Conservation (phyloP, 2,113 vertebrate genomes). For the Mesembrinibis cayennensis region DNA sequence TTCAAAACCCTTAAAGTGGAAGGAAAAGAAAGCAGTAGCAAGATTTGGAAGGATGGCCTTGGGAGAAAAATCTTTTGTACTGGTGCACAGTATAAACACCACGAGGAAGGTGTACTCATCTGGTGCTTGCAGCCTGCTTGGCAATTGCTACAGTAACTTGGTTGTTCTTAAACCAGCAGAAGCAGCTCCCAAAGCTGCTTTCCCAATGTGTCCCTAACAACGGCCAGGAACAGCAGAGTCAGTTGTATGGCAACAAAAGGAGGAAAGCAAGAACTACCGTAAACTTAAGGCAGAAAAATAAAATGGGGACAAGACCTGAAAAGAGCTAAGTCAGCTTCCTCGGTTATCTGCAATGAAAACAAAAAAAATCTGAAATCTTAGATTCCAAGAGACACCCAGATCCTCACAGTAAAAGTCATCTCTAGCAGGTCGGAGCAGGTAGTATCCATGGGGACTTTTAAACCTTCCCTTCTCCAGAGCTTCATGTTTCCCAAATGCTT, state of each 20-base stretch:
- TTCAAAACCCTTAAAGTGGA: not conserved
- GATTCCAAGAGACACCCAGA: not conserved
- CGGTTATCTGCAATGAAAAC: not conserved
- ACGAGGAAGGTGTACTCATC: not conserved
- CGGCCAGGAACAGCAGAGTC: fast-evolving
- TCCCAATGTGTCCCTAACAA: not conserved
- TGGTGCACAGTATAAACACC: not conserved
- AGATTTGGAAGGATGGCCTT: not conserved
- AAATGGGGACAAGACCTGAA: not conserved
- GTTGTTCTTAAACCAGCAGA: not conserved
- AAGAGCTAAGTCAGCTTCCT: not conserved
- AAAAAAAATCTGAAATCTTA: not conserved
- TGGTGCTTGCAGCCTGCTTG: not conserved
- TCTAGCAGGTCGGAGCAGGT: not conserved
- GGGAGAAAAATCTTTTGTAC: not conserved
- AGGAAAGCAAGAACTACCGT: not conserved
- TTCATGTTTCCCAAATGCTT: not conserved
- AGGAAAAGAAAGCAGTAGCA: not conserved
- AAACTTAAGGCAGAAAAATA: not conserved
- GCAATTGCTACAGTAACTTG: not conserved
- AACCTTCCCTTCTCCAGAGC: not conserved
- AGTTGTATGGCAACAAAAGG: not conserved
- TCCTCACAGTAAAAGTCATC: not conserved
- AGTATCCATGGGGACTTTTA: not conserved
- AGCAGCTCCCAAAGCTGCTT: not conserved